Evolutionary conservation across 1,140 invertebrate species (phyloP), one percentile per base, ranked within the genome.

Genomic region (Pseudachorutes palmiensis): DNA sequence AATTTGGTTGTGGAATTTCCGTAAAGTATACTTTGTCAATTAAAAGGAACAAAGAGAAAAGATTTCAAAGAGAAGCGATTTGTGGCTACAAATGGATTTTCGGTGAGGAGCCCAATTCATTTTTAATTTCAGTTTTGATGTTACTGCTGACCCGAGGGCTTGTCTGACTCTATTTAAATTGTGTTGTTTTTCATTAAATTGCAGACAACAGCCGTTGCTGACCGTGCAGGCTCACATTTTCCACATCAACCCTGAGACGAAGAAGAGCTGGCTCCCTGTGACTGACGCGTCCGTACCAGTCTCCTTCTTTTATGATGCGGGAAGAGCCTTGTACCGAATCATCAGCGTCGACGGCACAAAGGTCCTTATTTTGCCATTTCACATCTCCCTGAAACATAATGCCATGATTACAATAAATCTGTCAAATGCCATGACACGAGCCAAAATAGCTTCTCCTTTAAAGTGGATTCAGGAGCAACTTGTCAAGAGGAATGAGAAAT

Each of bases 191-290:
- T 9, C 36, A n/a, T n/a, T 41, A 55, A 55, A 30, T 60, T 60
- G 5, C 61, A 63, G 72, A n/a, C 70, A 73, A 48, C 67, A 68
- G 45, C 72, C 72, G 29, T 67, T 73, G 45, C 70, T 71, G 30
- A 64, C 69, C 30, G 67, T 67, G 36, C 63, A 64, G 55, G 67
- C 94, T 75, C 95, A 98, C 84, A 94, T 98, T 75, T 98, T 98
- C 83, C 94, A 98, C 82, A 97, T 98, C 81, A 94, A 98, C 82
- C 94, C 94, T 57, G 95, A 96, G 81, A 97, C 94, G 30, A 98
- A 98, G 81, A 85, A 93, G 74, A 96, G 94, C 75, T 98, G 96
- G 96, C 91, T 98, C 80, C 91, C 94, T n/a, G 92, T 93, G 61
- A 96, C 92, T 61, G 89, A 89, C 57, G 87, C 89, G 51, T 92